phyloP scores from a whole-genome alignment of 2,888 invertebrate species.

The Mantis religiosa region DNA sequence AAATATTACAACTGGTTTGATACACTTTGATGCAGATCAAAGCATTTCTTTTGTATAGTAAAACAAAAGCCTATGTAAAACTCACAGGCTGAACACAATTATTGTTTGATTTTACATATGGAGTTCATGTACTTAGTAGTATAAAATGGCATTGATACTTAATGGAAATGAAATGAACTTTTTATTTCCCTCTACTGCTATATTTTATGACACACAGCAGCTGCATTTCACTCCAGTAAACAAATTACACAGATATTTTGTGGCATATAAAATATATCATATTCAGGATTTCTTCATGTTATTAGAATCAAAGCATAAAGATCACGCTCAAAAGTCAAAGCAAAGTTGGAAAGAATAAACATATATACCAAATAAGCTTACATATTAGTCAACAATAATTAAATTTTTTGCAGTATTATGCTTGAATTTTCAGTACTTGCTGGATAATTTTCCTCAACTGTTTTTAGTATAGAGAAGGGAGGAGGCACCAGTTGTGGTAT shows the following conservation, averaged over 20 bases:
- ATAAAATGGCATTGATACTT: not conserved
- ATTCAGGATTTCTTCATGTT: no score
- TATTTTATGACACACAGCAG: slow-evolving; percentile 2
- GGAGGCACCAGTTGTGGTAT: no score
- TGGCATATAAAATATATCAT: no score
- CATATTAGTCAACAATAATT: no score
- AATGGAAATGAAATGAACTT: not conserved
- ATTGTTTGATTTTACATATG: slow-evolving; percentile 13
- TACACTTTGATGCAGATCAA: not conserved
- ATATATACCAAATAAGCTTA: no score
- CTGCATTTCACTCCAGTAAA: not conserved
- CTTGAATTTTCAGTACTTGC: no score
- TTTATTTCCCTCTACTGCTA: not conserved
- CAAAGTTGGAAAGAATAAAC: no score
- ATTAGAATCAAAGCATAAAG: no score
- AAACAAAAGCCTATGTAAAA: not conserved
- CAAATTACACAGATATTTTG: not conserved
- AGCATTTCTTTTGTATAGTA: not conserved
- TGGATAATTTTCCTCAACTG: no score
- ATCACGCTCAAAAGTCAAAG: no score
- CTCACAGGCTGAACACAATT: slow-evolving; percentile 14
- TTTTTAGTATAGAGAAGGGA: no score
- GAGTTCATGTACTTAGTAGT: not conserved
- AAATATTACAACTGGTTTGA: not conserved
- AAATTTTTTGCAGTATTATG: no score